Evolutionary conservation across 2,797 vertebrate species (phyloP), one percentile per base, ranked within the genome.

Genomic region (Tragopan temminckii): DNA sequence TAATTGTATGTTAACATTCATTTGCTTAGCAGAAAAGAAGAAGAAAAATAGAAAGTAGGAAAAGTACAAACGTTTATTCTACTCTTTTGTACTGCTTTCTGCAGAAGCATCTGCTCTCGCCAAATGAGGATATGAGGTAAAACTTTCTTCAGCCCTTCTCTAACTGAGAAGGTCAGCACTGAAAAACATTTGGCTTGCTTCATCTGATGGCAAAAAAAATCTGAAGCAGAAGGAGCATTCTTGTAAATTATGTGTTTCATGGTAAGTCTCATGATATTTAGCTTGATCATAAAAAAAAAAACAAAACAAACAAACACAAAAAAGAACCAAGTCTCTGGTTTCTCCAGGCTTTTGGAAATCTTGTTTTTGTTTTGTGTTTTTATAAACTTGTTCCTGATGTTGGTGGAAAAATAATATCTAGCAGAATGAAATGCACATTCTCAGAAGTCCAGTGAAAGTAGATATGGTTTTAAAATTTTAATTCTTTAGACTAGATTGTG

Each of bases 331-430:
- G 10, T 18, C 53, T 55, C 53, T n/a, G 31, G 6, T 55, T 93
- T 90, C 90, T 85, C 29, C 75, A 81, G 35, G 6, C 53, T 76
- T 92, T 21, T 91, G 64, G 80, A 94, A 94, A 85, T 15, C 17
- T 75, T 59, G 16, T 1, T 15, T 85, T 80, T 61, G 36, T 74
- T 89, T 80, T 55, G 20, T 31, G 93, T 84, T 86, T 86, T 69
- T 66, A 16, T 94, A 86, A 84, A 23, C 4, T 79, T 16, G 17
- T 78, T 93, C 20, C 27, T 43, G 11, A 36, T 66, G 16, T 10
- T 66, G 20, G n/a, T 50, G 57, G 59, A 36, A 52, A 79, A 68
- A 53, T 36, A 35, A 25, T 9, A 85, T 17, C 18, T 36, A 5
- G 8, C 58, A 63, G 45, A 91, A 90, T 74, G 52, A 70, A 76